phyloP scores from a whole-genome alignment of 1,140 invertebrate species.

The Apocrypta bakeri region DNA sequence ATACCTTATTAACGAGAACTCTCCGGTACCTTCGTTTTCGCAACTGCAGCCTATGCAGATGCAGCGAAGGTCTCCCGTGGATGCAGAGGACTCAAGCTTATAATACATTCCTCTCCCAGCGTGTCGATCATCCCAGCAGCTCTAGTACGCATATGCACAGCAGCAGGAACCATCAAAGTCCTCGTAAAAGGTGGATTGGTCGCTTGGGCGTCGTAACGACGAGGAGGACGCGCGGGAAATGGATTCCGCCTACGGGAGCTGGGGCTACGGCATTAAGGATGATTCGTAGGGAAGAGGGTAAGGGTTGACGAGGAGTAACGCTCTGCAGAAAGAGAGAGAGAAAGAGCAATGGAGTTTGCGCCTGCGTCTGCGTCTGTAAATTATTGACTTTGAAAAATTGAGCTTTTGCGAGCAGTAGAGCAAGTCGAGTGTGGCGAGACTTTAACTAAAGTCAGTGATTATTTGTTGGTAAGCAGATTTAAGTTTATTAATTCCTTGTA shows the following conservation, averaged over 20 bases:
- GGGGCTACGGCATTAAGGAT: slow-evolving; percentile 30
- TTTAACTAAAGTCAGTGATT: too few relatives aligned
- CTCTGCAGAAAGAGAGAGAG: neutral
- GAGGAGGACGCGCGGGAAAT: slow-evolving; percentile 23
- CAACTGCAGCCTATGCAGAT: too few relatives aligned
- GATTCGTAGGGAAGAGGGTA: slow-evolving; percentile 18
- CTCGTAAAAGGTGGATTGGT: slow-evolving; percentile 43
- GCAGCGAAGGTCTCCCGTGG: too few relatives aligned
- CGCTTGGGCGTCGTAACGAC: slow-evolving; percentile 31
- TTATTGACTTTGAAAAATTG: neutral
- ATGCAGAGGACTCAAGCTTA: neutral
- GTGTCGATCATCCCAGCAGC: neutral
- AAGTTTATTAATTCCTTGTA: too few relatives aligned
- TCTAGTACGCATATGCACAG: neutral
- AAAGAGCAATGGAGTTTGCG: too few relatives aligned
- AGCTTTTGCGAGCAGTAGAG: too few relatives aligned
- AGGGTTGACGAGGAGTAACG: neutral
- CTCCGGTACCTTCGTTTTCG: too few relatives aligned
- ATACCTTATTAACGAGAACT: neutral
- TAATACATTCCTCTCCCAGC: neutral
- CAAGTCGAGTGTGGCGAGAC: too few relatives aligned
- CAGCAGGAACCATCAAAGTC: slow-evolving; percentile 14
- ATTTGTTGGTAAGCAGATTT: too few relatives aligned
- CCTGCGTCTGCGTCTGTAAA: neutral
- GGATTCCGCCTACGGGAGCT: slow-evolving; percentile 18